Conservation (phyloP, 2,888 invertebrate species). For the Tuta absoluta region DNA sequence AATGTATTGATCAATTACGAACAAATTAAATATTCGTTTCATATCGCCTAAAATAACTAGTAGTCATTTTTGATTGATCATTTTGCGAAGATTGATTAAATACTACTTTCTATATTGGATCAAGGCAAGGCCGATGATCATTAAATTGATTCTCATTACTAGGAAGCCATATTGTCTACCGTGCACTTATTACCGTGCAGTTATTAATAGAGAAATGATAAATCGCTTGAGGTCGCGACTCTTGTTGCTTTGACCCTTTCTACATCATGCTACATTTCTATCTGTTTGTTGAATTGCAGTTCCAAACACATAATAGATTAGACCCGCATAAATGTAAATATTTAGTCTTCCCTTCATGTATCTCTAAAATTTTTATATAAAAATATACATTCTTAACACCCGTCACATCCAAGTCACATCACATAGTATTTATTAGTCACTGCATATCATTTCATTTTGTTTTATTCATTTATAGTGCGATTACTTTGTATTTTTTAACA, state of each 20-base stretch:
- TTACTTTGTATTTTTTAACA: not conserved
- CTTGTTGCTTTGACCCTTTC: not conserved
- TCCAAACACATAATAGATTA: not conserved
- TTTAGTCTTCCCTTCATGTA: no score
- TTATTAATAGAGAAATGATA: slow-evolving; percentile 3
- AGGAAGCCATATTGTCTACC: not conserved
- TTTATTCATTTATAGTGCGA: not conserved
- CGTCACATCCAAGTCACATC: no score
- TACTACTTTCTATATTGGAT: not conserved
- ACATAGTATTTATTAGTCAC: no score
- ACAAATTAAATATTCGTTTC: not conserved
- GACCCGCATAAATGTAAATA: not conserved
- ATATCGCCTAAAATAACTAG: not conserved
- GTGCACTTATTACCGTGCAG: no score
- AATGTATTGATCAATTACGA: not conserved
- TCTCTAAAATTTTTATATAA: no score
- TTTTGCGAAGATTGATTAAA: not conserved
- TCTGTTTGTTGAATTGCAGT: not conserved
- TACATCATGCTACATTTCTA: not conserved
- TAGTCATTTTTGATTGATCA: not conserved
- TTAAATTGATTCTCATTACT: not conserved
- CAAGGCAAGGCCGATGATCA: not conserved
- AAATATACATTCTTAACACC: no score
- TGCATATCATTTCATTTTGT: no score
- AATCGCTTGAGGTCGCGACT: not conserved